phyloP scores from a whole-genome alignment of 2,888 invertebrate species.

The Julus scandinavius region DNA sequence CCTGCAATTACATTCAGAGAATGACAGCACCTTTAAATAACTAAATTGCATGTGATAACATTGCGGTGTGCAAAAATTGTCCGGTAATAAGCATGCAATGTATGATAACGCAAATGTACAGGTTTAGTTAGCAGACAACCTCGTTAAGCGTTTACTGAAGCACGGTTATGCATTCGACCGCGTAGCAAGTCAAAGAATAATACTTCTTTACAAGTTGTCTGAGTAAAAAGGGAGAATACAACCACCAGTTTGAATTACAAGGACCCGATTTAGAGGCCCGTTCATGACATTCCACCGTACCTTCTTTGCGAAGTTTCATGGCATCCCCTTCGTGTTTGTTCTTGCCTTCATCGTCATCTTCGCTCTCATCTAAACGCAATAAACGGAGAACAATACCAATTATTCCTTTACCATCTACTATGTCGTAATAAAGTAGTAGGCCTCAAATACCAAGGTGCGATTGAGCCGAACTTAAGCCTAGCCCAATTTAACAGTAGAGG shows the following conservation, averaged over 20 bases:
- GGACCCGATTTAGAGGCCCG: background rate
- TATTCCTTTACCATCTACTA: background rate
- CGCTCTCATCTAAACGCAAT: slow-evolving; percentile 53
- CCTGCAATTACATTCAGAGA: background rate
- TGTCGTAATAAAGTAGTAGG: background rate
- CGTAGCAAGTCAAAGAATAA: background rate
- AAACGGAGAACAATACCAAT: background rate
- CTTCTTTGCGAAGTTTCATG: slow-evolving; percentile 58
- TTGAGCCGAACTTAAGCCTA: slow-evolving; percentile 48
- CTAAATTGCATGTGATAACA: background rate
- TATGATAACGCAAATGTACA: background rate
- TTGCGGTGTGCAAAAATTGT: background rate
- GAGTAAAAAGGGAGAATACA: background rate
- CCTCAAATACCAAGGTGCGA: slow-evolving; percentile 11
- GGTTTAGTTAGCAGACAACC: background rate
- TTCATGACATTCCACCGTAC: slow-evolving; percentile 51
- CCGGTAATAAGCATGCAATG: background rate
- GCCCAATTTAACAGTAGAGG: background rate
- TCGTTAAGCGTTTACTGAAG: background rate
- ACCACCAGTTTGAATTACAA: slow-evolving; percentile 36
- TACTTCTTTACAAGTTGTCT: background rate
- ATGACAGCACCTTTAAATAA: background rate
- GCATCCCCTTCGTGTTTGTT: slow-evolving; percentile 57
- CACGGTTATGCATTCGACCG: background rate
- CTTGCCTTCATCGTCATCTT: slow-evolving; percentile 55